A percentile compares a stretch with the other conserved stretches of the same genome.
Conservation (phyloP, 2,888 invertebrate species). For the Chymomyza procnemis region DNA sequence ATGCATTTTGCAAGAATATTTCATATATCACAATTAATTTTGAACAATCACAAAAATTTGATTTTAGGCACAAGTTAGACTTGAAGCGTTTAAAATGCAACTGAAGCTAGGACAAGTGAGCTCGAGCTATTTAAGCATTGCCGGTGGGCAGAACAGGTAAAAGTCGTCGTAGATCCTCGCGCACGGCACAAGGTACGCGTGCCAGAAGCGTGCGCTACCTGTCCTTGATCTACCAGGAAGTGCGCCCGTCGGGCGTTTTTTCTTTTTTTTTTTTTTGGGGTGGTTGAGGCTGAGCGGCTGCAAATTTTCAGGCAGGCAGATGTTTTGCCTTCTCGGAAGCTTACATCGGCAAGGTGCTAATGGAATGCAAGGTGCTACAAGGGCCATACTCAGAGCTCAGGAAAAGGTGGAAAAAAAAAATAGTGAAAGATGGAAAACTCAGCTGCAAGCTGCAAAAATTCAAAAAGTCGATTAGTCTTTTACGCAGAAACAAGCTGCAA, state of each 20-base stretch:
- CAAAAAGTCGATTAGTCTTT: constrained; percentile 2
- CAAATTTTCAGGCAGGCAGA: constrained; percentile 51
- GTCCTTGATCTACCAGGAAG: constrained; percentile 51
- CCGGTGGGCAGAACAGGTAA: constrained; percentile 25
- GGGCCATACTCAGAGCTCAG: constrained; percentile 14
- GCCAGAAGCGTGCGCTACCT: constrained; percentile 66
- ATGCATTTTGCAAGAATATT: neutral
- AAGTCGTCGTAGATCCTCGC: neutral
- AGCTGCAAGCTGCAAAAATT: constrained; percentile 40
- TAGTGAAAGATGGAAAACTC: constrained; percentile 35
- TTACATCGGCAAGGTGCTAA: constrained; percentile 33
- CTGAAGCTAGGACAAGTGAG: constrained; percentile 36
- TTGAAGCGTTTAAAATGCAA: constrained; percentile 67
- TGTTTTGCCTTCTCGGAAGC: constrained; percentile 63
- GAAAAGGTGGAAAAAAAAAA: constrained; percentile 42
- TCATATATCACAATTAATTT: constrained; percentile 3
- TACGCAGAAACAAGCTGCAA: constrained; percentile 43
- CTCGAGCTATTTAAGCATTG: constrained; percentile 52
- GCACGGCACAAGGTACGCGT: constrained; percentile 26
- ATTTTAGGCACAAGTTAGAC: constrained; percentile 55
- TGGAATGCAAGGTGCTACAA: neutral
- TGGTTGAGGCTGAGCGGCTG: neutral
- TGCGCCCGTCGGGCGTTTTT: constrained; percentile 38
- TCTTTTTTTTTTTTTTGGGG: constrained; percentile 15
- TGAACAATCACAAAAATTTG: constrained; percentile 21